phyloP scores from a whole-genome alignment of 1,140 invertebrate genomes.

The Ladona fulva region DNA sequence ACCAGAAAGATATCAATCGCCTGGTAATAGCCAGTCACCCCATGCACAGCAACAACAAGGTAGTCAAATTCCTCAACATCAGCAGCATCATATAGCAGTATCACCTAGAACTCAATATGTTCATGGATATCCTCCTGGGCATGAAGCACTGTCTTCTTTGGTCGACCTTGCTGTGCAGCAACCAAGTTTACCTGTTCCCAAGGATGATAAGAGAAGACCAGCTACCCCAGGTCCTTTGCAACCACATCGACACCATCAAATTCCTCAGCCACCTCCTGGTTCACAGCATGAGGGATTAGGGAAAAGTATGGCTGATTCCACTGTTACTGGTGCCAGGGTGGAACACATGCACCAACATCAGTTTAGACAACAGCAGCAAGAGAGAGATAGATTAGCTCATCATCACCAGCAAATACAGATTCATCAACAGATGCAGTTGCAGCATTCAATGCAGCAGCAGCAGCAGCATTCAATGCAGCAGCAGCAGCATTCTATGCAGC shows the following conservation, averaged over 20 bases:
- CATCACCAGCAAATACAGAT: constrained; percentile 34
- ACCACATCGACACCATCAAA: background rate
- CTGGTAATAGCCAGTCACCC: background rate
- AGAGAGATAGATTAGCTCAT: background rate
- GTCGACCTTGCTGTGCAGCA: constrained; percentile 80
- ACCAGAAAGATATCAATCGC: background rate
- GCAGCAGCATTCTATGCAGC: constrained; percentile 28
- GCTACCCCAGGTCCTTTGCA: background rate
- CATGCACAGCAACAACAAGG: background rate
- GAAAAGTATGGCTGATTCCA: constrained; percentile 46
- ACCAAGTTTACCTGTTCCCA: constrained; percentile 70
- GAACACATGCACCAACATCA: constrained; percentile 21
- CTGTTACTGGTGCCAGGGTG: constrained; percentile 17
- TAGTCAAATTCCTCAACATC: background rate
- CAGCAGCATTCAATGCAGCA: constrained; percentile 27
- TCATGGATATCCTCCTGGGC: constrained; percentile 48
- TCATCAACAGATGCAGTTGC: constrained; percentile 33
- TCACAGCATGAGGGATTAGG: constrained; percentile 48
- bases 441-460: constrained; percentile 25
- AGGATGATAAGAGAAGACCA: constrained; percentile 28
- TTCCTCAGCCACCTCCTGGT: constrained; percentile 21
- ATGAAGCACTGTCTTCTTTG: constrained; percentile 74
- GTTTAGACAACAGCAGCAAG: constrained; percentile 11
- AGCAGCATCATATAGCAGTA: background rate
- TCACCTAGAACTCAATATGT: background rate